Evolutionary conservation across 1,140 invertebrate genomes (phyloP), one percentile per base, ranked within the genome.

Genomic region (Drosophila virilis): DNA sequence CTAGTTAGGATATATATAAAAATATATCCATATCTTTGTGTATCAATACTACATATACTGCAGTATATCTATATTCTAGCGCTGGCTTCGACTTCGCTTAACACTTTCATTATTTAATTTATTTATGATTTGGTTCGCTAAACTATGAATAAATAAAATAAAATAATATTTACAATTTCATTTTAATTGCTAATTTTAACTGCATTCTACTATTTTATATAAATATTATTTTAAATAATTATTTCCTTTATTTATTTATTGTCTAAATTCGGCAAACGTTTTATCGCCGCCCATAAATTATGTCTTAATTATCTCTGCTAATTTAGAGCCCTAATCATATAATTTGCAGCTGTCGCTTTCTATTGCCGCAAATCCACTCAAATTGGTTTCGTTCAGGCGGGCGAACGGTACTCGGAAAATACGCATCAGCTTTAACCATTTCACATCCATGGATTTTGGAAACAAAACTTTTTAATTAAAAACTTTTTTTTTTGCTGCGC

Each of bases 401-500:
- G 10, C 12, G 45, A 1, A 28, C 22, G 4, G 22, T 43, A 28
- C 32, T 13, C 28, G 32, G 51, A 55, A 17, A 60, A 60, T 60
- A 13, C 28, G 13, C 28, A 60, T 45, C 57, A 60, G 58, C 58
- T 60, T 60, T 32, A 60, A 33, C 42, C 77, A 66, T 58, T 74
- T 67, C 54, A 13, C 54, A 65, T 37, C 67, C 42, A 70, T 74
- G 69, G 70, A 70, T 70, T 65, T 60, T 42, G 68, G 78, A 82
- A 83, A 78, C 68, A 77, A 74, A 85, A 86, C 74, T 85, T 85
- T 85, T 85, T 78, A 85, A 86, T 85, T 85, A 86, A 85, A 85
- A 85, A 84, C 72, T 80, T 84, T 80, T 38, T 22, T 17, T 22
- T 17, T 58, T 40, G 28, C 22, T 43, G 22, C 28, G 35, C 43